A percentile compares a stretch with the other conserved stretches of the same genome.
Evolutionary conservation across 2,888 invertebrate genomes (phyloP).

Genomic region (Platypus cylindrus): DNA sequence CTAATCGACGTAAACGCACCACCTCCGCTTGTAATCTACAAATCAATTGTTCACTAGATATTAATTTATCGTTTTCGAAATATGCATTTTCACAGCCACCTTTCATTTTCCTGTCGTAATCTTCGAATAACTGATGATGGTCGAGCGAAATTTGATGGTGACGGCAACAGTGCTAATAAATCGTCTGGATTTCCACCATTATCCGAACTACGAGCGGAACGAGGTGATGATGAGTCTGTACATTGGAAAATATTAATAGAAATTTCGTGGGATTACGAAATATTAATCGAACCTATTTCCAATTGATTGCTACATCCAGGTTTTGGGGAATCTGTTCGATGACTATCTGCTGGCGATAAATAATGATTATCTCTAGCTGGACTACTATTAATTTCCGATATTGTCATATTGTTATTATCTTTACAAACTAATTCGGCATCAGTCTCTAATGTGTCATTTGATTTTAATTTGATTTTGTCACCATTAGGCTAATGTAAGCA

Average conservation of each 20-base stretch:
- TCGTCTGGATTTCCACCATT: constrained; percentile 24
- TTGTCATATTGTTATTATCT: constrained; percentile 26
- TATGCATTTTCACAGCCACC: constrained; percentile 28
- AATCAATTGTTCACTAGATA: no score
- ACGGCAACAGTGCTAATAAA: constrained; percentile 27
- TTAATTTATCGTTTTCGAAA: neutral
- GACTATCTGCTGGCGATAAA: constrained; percentile 27
- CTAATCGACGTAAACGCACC: constrained; percentile 51
- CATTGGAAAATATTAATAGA: no score
- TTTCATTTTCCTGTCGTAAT: constrained; percentile 64
- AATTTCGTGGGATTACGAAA: neutral
- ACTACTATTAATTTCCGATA: constrained; percentile 27
- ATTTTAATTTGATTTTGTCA: constrained; percentile 29
- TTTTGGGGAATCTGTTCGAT: constrained; percentile 30
- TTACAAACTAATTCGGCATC: constrained; percentile 19
- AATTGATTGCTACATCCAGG: constrained; percentile 32
- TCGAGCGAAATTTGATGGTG: constrained; percentile 30
- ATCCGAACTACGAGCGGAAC: constrained; percentile 29
- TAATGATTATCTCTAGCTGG: constrained; percentile 25
- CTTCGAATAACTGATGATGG: constrained; percentile 44
- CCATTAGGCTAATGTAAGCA: no score
- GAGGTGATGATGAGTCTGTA: constrained; percentile 30
- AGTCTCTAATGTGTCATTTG: constrained; percentile 19
- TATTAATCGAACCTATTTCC: constrained; percentile 24
- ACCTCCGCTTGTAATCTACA: constrained; percentile 50